Base-by-base conservation (phyloP, 2,113 vertebrate genomes). In the Prionailurus viverrinus region DNA sequence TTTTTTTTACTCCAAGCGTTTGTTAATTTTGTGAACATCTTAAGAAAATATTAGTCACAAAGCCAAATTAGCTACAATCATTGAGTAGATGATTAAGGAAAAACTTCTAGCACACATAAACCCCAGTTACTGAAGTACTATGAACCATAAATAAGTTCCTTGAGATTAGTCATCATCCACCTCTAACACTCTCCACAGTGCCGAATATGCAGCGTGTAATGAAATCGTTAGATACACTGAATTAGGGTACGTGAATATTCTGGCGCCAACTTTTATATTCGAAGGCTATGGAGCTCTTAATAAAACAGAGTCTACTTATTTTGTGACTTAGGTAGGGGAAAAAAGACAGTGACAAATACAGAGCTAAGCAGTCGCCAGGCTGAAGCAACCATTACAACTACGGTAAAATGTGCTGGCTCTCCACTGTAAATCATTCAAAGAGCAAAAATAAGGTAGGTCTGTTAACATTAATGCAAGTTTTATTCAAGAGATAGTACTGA, bases 401-500 rank as follows among this genome's bases (percentile, higher is more conserved):
- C 0, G 31, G 31, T 27, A 41, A 79, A 80, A 91, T 10, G 21
- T 14, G 82, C 81, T 18, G 82, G 85, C 84, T 98, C 78, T 98
- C 94, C 96, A 90, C 15, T 82, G 51, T 25, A 41, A 94, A 93
- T 65, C 97, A 96, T 63, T 96, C 91, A 98, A 98, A 97, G 93
- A 98, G 94, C 95, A 97, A 97, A 97, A 98, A 41, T 94, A 97
- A 96, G 79, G 92, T 87, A 97, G 80, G 92, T 97, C 94, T 97
- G 68, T 94, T 93, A 90, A 98, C 79, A 97, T 97, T 97, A 99
- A 98, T 95, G 88, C 98, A 99, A 98, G 93, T 98, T 98, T 98
- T 99, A 99, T 98, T 99, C 63, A 97, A 98, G 97, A 98, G 96
- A 95, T 98, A 98, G 98, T 97, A 96, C 97, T 91, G 83, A 98